Percentiles rank a stretch among this genome's conserved stretches.
Evolutionary conservation across 2,888 invertebrate genomes (phyloP).

Genomic region (Balanococcus diminutus): DNA sequence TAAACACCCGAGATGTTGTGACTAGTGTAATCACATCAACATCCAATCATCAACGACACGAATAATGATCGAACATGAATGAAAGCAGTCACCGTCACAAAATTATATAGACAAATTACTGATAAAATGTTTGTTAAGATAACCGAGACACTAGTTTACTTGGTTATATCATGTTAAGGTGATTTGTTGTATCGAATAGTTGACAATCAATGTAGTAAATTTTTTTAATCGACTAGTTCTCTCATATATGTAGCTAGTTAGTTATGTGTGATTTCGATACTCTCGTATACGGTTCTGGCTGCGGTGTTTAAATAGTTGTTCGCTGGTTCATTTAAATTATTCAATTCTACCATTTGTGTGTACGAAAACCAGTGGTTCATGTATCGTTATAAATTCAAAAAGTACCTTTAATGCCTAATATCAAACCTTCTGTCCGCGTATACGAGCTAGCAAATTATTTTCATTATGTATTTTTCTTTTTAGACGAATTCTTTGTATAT

Average conservation of each 20-base stretch:
- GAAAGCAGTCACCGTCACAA: neutral
- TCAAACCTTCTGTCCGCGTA: neutral
- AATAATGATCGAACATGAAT: slow-evolving; percentile 43
- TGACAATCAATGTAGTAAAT: slow-evolving; percentile 35
- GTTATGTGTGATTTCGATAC: neutral
- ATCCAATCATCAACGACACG: slow-evolving; percentile 54
- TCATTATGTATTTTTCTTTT: neutral
- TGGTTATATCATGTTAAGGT: slow-evolving; percentile 28
- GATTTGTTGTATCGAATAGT: slow-evolving; percentile 22
- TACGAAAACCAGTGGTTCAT: neutral
- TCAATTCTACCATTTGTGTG: neutral
- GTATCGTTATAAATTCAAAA: neutral
- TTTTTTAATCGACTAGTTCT: slow-evolving; percentile 30
- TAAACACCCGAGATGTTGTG: slow-evolving; percentile 60
- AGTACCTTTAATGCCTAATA: neutral
- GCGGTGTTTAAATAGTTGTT: neutral
- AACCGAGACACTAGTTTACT: slow-evolving; percentile 23
- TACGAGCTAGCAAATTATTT: neutral
- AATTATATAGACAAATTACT: slow-evolving; percentile 26
- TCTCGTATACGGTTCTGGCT: neutral
- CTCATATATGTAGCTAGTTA: neutral
- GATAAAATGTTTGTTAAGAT: slow-evolving; percentile 45
- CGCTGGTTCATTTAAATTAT: neutral
- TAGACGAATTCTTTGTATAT: too few species aligned
- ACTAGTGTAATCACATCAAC: slow-evolving; percentile 67